These are phyloP conservation scores for Ia io DNA, from an alignment of 2,113 vertebrate species.

Conservation along the genomic window DNA sequence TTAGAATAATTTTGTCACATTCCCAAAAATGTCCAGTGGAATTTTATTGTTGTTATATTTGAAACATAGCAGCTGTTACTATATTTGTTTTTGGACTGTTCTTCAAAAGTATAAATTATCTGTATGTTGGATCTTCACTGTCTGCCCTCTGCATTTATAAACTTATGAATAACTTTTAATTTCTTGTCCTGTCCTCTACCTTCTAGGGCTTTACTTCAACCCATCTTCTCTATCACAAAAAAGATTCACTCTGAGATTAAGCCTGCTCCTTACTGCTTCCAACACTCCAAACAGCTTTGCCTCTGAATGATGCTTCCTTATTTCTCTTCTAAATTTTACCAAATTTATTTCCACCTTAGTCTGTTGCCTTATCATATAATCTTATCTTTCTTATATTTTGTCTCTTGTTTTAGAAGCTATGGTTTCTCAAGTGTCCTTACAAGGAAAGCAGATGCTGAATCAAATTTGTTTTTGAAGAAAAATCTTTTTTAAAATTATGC, in stretches of 20 bases:
- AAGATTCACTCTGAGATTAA: neutral
- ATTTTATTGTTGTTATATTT: neutral
- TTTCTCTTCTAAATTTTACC: neutral
- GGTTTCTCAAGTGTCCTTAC: neutral
- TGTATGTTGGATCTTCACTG: neutral
- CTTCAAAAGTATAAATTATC: neutral
- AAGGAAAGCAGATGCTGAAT: neutral
- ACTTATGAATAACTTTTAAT: neutral
- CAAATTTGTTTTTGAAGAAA: constrained; percentile 17
- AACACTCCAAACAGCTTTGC: neutral
- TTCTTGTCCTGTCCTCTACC: neutral
- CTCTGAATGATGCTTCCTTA: neutral
- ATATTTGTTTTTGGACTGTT: neutral
- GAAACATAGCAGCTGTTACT: constrained; percentile 17
- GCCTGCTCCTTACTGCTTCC: neutral
- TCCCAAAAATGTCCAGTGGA: neutral
- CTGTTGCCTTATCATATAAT: neutral
- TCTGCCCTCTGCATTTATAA: neutral
- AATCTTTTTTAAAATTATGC: neutral
- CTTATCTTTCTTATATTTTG: neutral
- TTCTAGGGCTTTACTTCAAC: neutral
- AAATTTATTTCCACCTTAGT: neutral
- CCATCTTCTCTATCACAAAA: neutral
- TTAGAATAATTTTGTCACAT: constrained; percentile 17
- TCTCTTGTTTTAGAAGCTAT: neutral